Percentiles rank a stretch among this genome's conserved stretches.
These are phyloP conservation scores for Harpalus rubripes DNA, from an alignment of 2,888 invertebrate species.

Conservation along the genomic window DNA sequence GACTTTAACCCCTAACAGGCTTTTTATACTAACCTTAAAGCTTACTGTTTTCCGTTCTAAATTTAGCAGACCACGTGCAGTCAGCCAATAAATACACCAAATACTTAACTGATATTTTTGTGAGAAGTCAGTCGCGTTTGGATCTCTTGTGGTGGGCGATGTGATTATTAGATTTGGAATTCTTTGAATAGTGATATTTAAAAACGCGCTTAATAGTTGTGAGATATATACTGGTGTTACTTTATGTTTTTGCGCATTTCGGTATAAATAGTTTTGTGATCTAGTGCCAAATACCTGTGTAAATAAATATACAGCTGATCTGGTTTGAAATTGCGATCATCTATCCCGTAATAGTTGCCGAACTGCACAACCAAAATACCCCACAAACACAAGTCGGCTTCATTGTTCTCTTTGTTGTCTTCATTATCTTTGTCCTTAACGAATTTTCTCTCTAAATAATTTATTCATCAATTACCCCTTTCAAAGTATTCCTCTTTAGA, in stretches of 20 bases:
- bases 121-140: slow-evolving; percentile 1
- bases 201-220: slow-evolving; percentile 22
- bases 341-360: background rate
- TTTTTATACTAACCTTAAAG: slow-evolving; percentile 21
- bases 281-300: slow-evolving; percentile 48
- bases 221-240: slow-evolving; percentile 35
- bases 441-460: no score
- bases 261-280: slow-evolving; percentile 31
- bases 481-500: no score
- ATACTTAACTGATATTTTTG: slow-evolving; percentile 29
- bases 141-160: slow-evolving; percentile 39
- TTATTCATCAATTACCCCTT: no score
- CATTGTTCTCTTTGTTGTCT: no score
- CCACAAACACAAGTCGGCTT: no score
- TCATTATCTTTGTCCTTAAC: no score
- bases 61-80: slow-evolving; percentile 50
- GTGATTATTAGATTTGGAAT: slow-evolving; percentile 25
- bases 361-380: no score
- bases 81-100: slow-evolving; percentile 35
- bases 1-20: background rate
- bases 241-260: slow-evolving; percentile 41
- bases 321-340: slow-evolving; percentile 22
- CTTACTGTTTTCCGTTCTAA: slow-evolving; percentile 35
- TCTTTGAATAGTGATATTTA: slow-evolving; percentile 28
- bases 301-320: slow-evolving; percentile 49